Evolutionary conservation across 1,140 invertebrate species (phyloP).

Genomic region (Penaeus vannamei): DNA sequence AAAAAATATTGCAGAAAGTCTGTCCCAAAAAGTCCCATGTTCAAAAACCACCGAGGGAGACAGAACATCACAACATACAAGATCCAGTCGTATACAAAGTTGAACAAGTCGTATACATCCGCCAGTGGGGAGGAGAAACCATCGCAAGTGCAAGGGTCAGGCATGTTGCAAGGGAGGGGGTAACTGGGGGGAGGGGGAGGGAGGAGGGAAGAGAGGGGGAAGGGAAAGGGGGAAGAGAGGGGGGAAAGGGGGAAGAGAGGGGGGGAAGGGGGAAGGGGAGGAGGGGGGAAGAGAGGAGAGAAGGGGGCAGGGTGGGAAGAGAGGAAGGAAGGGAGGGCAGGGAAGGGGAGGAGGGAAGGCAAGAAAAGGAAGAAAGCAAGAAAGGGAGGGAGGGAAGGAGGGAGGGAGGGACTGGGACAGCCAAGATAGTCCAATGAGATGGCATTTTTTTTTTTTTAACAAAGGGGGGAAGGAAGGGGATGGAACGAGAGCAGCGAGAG

Average conservation of each 20-base stretch:
- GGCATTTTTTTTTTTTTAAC: too few species aligned
- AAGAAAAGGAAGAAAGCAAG: too few species aligned
- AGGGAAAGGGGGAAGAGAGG: not conserved
- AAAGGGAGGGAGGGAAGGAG: too few species aligned
- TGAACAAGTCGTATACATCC: conserved; percentile 55
- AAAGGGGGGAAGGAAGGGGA: not conserved
- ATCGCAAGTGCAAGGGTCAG: conserved; percentile 26
- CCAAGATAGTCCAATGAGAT: too few species aligned
- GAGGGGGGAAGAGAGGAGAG: too few species aligned
- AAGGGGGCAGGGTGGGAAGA: too few species aligned
- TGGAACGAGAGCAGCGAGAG: not conserved
- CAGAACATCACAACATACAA: conserved; percentile 36
- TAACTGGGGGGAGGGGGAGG: not conserved
- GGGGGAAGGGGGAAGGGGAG: too few species aligned
- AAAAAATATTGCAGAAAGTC: conserved; percentile 58
- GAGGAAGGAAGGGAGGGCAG: too few species aligned
- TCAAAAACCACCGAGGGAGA: conserved; percentile 25
- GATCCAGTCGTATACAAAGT: conserved; percentile 62
- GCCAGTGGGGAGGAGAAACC: conserved; percentile 28
- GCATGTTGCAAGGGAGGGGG: not conserved
- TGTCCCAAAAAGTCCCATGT: conserved; percentile 16
- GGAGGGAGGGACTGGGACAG: too few species aligned
- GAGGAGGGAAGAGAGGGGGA: not conserved
- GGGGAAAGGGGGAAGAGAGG: not conserved
- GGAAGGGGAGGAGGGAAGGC: too few species aligned